Conservation (phyloP, 1,140 invertebrate species). For the Aculops lycopersici region DNA sequence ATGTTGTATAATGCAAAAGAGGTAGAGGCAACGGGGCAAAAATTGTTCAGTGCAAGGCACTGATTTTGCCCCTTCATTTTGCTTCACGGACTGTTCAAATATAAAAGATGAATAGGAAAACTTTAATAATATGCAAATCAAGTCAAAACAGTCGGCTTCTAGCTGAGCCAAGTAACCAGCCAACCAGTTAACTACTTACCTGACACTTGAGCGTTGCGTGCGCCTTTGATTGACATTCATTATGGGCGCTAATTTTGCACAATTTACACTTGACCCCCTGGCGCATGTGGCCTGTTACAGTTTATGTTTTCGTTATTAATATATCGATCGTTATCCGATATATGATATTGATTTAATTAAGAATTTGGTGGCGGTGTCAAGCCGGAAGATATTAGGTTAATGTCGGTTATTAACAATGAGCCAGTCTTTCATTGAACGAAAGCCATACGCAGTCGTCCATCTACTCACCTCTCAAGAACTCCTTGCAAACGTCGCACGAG, state of each 20-base stretch:
- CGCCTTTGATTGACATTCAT: slow-evolving; percentile 47
- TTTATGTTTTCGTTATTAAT: neutral
- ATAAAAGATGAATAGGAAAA: slow-evolving; percentile 1
- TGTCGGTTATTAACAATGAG: no score
- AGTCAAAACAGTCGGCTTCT: neutral
- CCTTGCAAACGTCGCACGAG: slow-evolving; percentile 64
- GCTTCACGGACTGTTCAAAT: no score
- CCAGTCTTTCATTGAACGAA: no score
- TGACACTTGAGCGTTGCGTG: slow-evolving; percentile 24
- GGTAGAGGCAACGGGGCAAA: no score
- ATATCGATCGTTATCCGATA: no score
- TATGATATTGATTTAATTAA: no score
- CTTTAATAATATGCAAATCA: neutral
- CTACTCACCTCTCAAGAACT: slow-evolving; percentile 44
- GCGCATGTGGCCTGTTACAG: slow-evolving; percentile 40
- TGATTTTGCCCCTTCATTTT: no score
- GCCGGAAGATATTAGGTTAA: no score
- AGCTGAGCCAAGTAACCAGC: neutral
- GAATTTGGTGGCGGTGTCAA: no score
- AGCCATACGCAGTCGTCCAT: no score
- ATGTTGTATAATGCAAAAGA: no score
- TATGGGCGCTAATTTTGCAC: slow-evolving; percentile 64
- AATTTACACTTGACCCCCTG: slow-evolving; percentile 57
- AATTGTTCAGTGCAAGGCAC: no score
- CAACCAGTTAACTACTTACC: slow-evolving; percentile 8